Evolutionary conservation across 2,797 vertebrate species (phyloP).

Genomic region (Pangasius macronema): DNA sequence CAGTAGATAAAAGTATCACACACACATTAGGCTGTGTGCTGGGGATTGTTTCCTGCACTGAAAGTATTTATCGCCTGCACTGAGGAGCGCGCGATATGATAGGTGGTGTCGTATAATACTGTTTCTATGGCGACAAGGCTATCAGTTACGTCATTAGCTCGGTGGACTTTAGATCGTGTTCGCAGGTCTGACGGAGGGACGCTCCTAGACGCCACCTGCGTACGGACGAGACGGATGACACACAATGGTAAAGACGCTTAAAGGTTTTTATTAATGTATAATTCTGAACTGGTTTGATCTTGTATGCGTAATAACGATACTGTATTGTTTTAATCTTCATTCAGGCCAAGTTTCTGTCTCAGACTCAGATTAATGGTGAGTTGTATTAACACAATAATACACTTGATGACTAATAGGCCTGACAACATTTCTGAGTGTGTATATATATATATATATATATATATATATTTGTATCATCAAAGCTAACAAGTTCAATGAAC

Average conservation of each 20-base stretch:
- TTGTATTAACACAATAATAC: neutral
- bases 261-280: neutral
- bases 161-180: conserved; percentile 75
- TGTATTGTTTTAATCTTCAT: conserved; percentile 30
- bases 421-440: neutral
- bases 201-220: conserved; percentile 59
- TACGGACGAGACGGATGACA: conserved; percentile 15
- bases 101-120: conserved; percentile 67
- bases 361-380: conserved; percentile 92
- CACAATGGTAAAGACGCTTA: conserved; percentile 69
- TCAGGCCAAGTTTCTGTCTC: conserved; percentile 94
- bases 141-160: conserved; percentile 70
- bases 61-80: neutral
- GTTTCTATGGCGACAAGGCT: conserved; percentile 82
- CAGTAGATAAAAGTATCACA: no score
- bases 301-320: neutral
- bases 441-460: neutral
- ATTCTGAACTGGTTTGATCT: neutral
- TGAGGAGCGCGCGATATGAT: conserved; percentile 36
- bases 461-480: neutral
- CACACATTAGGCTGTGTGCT: neutral
- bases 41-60: neutral
- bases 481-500: neutral
- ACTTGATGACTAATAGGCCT: neutral
- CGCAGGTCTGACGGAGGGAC: conserved; percentile 51